Percentiles rank a stretch among this genome's conserved stretches.
Evolutionary conservation across 2,113 vertebrate genomes (phyloP).

Genomic region (Gobio gobio): DNA sequence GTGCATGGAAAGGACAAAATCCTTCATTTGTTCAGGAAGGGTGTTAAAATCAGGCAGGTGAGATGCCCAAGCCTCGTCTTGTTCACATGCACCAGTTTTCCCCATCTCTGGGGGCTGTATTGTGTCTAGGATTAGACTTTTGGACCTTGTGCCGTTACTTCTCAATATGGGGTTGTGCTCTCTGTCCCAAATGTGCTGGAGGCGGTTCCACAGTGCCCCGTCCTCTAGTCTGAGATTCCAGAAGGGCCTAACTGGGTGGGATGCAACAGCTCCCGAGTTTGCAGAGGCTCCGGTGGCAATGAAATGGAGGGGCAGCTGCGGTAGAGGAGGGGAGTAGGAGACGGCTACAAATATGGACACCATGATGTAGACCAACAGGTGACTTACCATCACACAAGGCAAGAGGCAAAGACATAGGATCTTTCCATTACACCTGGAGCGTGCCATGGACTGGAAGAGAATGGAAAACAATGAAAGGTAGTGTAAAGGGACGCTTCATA

Average conservation of each 20-base stretch:
- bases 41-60: conserved; percentile 60
- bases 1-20: conserved; percentile 78
- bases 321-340: conserved; percentile 72
- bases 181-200: conserved; percentile 76
- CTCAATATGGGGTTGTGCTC: conserved; percentile 73
- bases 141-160: conserved; percentile 58
- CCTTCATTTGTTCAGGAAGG: conserved; percentile 73
- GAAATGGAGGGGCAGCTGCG: conserved; percentile 71
- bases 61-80: conserved; percentile 52
- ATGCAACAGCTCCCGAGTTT: conserved; percentile 63
- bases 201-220: conserved; percentile 75
- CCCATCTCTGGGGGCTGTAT: conserved; percentile 11
- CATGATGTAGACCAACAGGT: conserved; percentile 76
- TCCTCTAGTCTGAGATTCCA: conserved; percentile 76
- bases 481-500: background rate
- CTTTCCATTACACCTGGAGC: conserved; percentile 73
- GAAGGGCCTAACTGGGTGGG: conserved; percentile 72
- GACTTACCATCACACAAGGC: conserved; percentile 79
- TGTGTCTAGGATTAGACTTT: conserved; percentile 18
- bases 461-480: background rate
- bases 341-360: conserved; percentile 78
- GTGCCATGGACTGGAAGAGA: conserved; percentile 69
- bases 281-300: conserved; percentile 69
- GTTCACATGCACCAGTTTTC: conserved; percentile 56
- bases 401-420: conserved; percentile 78